Percentiles rank a stretch among this genome's conserved stretches.
phyloP scores from a whole-genome alignment of 1,140 invertebrate genomes.

The Drosophila watanabei region DNA sequence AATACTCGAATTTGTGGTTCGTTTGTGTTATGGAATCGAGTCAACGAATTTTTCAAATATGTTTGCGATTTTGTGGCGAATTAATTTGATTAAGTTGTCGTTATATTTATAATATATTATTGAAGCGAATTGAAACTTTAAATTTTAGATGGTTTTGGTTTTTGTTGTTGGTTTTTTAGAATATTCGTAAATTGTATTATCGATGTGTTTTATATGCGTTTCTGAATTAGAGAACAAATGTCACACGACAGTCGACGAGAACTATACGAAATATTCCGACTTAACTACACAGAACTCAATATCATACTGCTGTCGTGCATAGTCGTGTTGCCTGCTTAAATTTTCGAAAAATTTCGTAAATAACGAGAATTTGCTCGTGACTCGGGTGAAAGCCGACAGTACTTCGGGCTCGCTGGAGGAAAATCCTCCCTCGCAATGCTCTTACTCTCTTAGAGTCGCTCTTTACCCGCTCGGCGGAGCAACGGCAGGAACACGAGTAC shows the following conservation, averaged over 20 bases:
- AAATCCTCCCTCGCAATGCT: constrained; percentile 23
- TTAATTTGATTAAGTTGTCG: constrained; percentile 68
- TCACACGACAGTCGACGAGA: constrained; percentile 84
- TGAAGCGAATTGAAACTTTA: constrained; percentile 50
- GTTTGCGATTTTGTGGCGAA: constrained; percentile 62
- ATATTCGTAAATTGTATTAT: constrained; percentile 59
- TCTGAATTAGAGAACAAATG: constrained; percentile 79
- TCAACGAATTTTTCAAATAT: constrained; percentile 68
- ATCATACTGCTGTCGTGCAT: constrained; percentile 64
- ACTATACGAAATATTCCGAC: constrained; percentile 85
- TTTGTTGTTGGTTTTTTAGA: constrained; percentile 33
- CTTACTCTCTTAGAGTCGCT: constrained; percentile 23
- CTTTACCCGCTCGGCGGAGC: constrained; percentile 10
- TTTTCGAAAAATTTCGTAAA: constrained; percentile 33
- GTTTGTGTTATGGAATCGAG: constrained; percentile 37
- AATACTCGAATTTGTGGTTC: constrained; percentile 58
- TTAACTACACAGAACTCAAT: constrained; percentile 86
- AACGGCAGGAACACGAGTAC: constrained; percentile 50
- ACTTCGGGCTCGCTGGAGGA: constrained; percentile 10
- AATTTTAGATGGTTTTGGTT: constrained; percentile 47
- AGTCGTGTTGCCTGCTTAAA: constrained; percentile 26
- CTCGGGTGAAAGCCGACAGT: constrained; percentile 8
- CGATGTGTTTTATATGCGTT: constrained; percentile 57
- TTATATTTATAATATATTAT: constrained; percentile 62
- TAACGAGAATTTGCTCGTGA: constrained; percentile 15